A percentile compares a stretch with the other conserved stretches of the same genome.
Conservation (phyloP, 1,140 invertebrate species). For the Orchesella cincta region DNA sequence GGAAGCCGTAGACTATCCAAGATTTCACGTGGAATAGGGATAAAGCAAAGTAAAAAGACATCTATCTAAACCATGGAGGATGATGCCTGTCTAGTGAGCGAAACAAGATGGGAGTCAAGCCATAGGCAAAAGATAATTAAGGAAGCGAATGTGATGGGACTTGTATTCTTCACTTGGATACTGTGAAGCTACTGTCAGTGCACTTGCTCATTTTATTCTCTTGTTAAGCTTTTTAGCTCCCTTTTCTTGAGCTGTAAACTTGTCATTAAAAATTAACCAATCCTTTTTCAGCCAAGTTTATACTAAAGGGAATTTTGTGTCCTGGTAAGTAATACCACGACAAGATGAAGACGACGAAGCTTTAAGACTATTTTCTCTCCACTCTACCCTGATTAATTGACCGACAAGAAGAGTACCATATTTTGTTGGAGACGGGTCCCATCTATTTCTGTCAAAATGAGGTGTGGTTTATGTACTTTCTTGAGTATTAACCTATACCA, state of each 20-base stretch:
- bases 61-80: too few relatives aligned
- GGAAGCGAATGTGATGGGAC: background rate
- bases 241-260: background rate
- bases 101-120: too few relatives aligned
- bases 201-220: background rate
- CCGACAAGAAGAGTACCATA: conserved; percentile 1
- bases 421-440: background rate
- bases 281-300: background rate
- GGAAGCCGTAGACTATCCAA: too few relatives aligned
- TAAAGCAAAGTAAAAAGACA: too few relatives aligned
- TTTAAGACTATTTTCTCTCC: too few relatives aligned
- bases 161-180: too few relatives aligned
- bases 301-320: too few relatives aligned
- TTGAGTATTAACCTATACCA: background rate
- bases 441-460: background rate
- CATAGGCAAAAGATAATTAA: conserved; percentile 19
- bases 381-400: conserved; percentile 5
- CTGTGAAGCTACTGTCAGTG: background rate
- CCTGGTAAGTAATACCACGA: too few relatives aligned
- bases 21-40: too few relatives aligned
- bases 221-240: background rate
- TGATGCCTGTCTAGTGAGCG: too few relatives aligned
- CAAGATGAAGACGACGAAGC: too few relatives aligned
- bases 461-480: conserved; percentile 6
- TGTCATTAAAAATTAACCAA: conserved; percentile 16